Conservation (phyloP, 2,888 invertebrate genomes). For the Ptilodon capucinus region DNA sequence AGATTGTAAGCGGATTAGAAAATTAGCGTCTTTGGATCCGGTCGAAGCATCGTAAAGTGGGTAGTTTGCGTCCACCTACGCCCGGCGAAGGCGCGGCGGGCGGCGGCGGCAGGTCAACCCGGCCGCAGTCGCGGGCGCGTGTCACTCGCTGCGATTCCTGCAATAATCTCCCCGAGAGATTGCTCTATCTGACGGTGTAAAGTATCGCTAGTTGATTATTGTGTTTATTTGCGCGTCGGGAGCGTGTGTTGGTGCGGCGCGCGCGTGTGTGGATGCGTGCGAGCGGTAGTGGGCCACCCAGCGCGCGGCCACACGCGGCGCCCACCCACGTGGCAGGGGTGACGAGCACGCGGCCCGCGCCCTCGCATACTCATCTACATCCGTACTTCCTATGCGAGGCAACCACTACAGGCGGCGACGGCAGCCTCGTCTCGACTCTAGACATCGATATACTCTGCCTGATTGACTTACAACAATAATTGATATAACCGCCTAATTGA, state of each 20-base stretch:
- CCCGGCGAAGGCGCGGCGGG: conserved; percentile 4
- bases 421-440: conserved; percentile 15
- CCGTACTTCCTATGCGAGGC: conserved; percentile 25
- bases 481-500: conserved; percentile 45
- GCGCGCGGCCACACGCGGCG: conserved; percentile 79
- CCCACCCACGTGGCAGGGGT: conserved; percentile 79
- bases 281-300: conserved; percentile 76
- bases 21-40: conserved; percentile 49
- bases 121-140: conserved; percentile 46
- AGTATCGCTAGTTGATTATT: conserved; percentile 81
- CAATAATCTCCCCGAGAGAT: conserved; percentile 71
- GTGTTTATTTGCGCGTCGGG: conserved; percentile 77
- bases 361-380: conserved; percentile 33
- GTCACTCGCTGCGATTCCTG: conserved; percentile 66
- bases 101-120: conserved; percentile 8
- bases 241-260: conserved; percentile 65
- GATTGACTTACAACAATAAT: conserved; percentile 65
- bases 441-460: conserved; percentile 34
- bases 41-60: conserved; percentile 41
- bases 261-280: conserved; percentile 66
- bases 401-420: conserved; percentile 24
- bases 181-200: conserved; percentile 80
- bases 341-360: conserved; percentile 66
- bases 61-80: conserved; percentile 41
- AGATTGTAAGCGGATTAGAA: conserved; percentile 56